Base-by-base conservation (phyloP, 2,888 invertebrate genomes). In the Hemithea aestivaria region DNA sequence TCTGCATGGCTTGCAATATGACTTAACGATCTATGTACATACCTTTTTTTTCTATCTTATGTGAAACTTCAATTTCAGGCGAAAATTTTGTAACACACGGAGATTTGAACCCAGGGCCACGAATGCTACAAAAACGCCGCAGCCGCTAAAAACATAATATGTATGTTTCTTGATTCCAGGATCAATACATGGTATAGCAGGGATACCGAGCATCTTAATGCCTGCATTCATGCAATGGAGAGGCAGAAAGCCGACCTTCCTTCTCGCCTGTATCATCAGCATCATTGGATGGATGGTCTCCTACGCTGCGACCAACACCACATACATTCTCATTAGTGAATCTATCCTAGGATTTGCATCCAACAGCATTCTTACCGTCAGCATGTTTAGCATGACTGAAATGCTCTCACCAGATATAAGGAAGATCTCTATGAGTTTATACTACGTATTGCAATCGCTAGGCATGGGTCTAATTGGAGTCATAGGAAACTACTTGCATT, bases 241-340 rank as follows among this genome's bases (percentile, higher is more conserved):
- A 32, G 54, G 54, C 5, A 44, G 54, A 7, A 53, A 47, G 10
- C 28, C 43, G 1, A 33, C 51, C 4, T 53, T 45, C 22, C 34
- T 45, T 1, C 6, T 29, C 1, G 45, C 37, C 12, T 51, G 51
- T 9, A 11, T 49, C 0, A 7, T 46, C 7, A 23, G 36, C 7
- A 12, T 35, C 3, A 27, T 32, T 10, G 53, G 51, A 27, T 53
- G 53, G 53, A 25, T 9, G 1, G 8, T 35, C 20, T 27, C 38
- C 7, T 29, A 34, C 24, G 7, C 11, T 1, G 33, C 39, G 7
- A 34, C 12, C 1, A 25, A 10, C 10, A 21, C 25, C 4, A 7
- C 29, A 9, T 10, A 8, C 7, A 39, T 39, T 20, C 12, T 39
- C 2, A 20, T 29, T 1, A 22, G 33, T 27, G 39, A 39, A 34